These are phyloP conservation scores for Euleptes europaea DNA, from an alignment of 2,113 vertebrate species.

Conservation along the genomic window DNA sequence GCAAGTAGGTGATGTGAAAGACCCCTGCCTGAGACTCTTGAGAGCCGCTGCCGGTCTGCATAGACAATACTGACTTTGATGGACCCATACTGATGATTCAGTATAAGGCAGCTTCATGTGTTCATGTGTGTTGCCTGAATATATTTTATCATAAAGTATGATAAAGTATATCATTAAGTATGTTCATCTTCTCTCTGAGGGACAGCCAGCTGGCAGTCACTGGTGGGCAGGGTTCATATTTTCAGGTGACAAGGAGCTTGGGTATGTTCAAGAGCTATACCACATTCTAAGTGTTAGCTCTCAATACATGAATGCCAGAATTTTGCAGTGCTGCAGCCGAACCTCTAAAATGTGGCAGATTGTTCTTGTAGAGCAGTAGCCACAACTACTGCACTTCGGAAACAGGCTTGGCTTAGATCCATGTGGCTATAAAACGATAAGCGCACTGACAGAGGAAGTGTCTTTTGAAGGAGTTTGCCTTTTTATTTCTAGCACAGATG, in stretches of 20 bases:
- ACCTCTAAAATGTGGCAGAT: background rate
- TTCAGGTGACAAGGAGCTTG: background rate
- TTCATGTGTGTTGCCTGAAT: too few species aligned
- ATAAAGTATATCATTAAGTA: background rate
- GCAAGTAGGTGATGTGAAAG: too few species aligned
- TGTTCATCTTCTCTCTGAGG: background rate
- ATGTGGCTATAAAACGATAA: background rate
- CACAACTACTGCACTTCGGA: background rate
- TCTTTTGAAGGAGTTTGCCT: background rate
- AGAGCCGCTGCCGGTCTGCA: too few species aligned
- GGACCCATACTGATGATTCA: too few species aligned
- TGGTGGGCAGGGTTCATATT: background rate
- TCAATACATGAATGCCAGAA: background rate
- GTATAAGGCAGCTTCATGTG: too few species aligned
- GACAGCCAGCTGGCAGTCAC: background rate
- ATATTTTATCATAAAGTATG: background rate
- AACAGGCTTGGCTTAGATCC: conserved; percentile 1
- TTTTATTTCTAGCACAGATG: background rate
- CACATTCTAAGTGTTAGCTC: background rate
- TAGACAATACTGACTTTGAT: too few species aligned
- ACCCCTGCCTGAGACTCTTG: too few species aligned
- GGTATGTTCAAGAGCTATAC: background rate
- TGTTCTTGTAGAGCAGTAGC: background rate
- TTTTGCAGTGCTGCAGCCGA: background rate
- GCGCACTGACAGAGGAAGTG: background rate